Conservation (phyloP, 2,888 invertebrate species). For the Diarsia mendica region DNA sequence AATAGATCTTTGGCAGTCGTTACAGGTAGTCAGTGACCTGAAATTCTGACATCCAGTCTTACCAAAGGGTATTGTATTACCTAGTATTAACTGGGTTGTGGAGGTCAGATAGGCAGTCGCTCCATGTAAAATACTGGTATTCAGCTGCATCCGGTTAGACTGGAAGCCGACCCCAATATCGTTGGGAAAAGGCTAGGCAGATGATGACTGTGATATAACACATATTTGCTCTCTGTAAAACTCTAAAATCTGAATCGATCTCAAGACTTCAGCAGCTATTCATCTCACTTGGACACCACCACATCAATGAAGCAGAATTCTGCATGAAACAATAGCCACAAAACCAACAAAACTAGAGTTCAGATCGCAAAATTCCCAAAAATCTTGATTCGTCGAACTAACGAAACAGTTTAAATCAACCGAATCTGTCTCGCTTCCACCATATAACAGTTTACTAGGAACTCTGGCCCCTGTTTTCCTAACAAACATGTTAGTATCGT, state of each 20-base stretch:
- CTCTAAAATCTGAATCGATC: background rate
- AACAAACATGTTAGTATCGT: conserved; percentile 73
- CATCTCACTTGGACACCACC: rapidly evolving
- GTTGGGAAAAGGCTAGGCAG: no score
- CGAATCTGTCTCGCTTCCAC: conserved; percentile 29
- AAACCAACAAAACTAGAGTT: background rate
- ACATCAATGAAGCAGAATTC: background rate
- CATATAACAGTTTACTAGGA: conserved; percentile 64
- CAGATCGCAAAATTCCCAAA: conserved; percentile 5
- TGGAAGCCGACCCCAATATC: no score
- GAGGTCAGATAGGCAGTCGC: no score
- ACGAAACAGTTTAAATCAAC: conserved; percentile 33
- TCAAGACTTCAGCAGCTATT: background rate
- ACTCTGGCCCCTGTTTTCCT: conserved; percentile 72
- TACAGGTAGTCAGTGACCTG: no score
- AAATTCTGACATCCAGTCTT: no score
- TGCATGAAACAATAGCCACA: background rate
- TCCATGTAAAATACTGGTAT: no score
- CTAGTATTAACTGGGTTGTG: no score
- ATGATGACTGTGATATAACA: no score
- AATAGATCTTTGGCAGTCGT: no score
- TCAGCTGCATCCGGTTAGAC: no score
- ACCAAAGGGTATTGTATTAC: no score
- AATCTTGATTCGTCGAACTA: conserved; percentile 19
- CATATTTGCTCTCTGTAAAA: background rate